phyloP scores from a whole-genome alignment of 2,797 vertebrate genomes.

The Etheostoma perlongum region DNA sequence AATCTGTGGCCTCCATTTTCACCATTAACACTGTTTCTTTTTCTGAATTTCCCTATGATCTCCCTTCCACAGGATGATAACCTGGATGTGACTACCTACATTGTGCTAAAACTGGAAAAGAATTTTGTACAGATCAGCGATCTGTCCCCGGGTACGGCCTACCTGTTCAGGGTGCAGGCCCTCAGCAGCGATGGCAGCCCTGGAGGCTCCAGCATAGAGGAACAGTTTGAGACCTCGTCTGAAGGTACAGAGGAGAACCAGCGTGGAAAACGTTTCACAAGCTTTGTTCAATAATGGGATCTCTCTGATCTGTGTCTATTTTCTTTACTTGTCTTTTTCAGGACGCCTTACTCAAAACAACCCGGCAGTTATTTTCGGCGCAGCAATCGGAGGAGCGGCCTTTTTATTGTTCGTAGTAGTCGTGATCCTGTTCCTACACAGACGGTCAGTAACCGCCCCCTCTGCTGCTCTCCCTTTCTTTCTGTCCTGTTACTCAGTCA shows the following conservation, averaged over 20 bases:
- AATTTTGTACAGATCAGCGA: constrained; percentile 87
- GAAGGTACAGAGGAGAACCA: constrained; percentile 74
- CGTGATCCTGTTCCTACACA: constrained; percentile 83
- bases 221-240: constrained; percentile 91
- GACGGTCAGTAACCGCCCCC: constrained; percentile 81
- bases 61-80: constrained; percentile 74
- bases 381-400: constrained; percentile 67
- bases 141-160: constrained; percentile 87
- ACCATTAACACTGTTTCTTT: not conserved
- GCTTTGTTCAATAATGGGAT: not conserved
- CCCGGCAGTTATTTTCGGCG: constrained; percentile 81
- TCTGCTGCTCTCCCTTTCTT: constrained; percentile 12
- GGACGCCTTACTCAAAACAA: constrained; percentile 68
- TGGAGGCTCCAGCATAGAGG: constrained; percentile 87
- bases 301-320: constrained; percentile 14
- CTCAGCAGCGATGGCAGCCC: constrained; percentile 84
- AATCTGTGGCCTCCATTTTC: not conserved
- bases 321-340: constrained; percentile 46
- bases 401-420: constrained; percentile 81
- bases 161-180: constrained; percentile 93
- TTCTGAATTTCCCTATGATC: not conserved
- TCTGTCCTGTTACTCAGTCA: constrained; percentile 44
- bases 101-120: constrained; percentile 89
- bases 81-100: constrained; percentile 88
- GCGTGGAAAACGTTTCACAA: not conserved